Percentiles rank a stretch among this genome's conserved stretches.
Conservation (phyloP, 2,797 vertebrate species). For the Xiphophorus birchmanni region DNA sequence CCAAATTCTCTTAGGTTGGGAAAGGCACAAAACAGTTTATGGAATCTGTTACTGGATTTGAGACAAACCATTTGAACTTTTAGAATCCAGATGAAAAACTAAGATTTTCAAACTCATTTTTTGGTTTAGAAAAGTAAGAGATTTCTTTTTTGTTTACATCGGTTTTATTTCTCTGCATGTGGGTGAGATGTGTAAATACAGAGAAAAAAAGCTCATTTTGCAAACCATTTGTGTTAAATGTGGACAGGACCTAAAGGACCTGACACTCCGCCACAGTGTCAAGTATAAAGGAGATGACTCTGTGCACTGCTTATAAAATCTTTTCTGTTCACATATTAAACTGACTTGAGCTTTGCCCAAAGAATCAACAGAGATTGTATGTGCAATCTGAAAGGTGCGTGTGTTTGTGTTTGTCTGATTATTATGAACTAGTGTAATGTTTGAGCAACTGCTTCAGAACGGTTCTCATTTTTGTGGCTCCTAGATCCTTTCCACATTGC, state of each 20-base stretch:
- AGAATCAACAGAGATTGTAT: neutral
- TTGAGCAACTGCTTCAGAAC: neutral
- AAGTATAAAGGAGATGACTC: neutral
- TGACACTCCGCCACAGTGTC: neutral
- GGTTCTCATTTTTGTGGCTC: neutral
- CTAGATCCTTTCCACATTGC: neutral
- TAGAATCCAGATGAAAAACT: neutral
- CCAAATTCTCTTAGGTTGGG: neutral
- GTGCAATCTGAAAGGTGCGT: neutral
- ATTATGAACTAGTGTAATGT: neutral
- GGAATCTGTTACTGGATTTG: neutral
- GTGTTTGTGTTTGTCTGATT: constrained; percentile 1
- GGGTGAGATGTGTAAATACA: neutral
- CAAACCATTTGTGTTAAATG: neutral
- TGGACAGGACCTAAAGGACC: neutral
- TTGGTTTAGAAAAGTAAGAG: neutral
- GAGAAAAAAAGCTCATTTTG: neutral
- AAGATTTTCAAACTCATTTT: neutral
- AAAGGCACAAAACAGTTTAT: neutral
- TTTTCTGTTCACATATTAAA: neutral
- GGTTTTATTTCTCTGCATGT: neutral
- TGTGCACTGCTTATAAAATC: neutral
- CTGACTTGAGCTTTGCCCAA: neutral
- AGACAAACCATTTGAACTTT: neutral
- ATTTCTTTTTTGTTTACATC: neutral